Percentiles rank a stretch among this genome's conserved stretches.
Conservation (phyloP, 2,888 invertebrate genomes). For the Saturnia japonica region DNA sequence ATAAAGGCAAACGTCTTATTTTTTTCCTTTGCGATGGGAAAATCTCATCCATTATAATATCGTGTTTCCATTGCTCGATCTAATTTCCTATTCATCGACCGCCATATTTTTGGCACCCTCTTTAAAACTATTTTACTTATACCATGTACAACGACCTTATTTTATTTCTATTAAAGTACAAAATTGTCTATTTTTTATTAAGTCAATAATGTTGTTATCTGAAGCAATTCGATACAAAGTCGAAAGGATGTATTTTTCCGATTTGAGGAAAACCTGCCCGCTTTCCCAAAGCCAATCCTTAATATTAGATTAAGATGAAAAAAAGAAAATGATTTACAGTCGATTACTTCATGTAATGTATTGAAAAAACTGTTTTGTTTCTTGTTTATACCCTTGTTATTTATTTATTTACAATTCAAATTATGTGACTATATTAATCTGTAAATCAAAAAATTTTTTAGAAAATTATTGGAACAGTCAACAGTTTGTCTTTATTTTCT, state of each 20-base stretch:
- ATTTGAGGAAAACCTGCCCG: constrained; percentile 45
- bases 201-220: constrained; percentile 35
- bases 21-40: constrained; percentile 40
- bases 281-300: constrained; percentile 56
- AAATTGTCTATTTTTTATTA: constrained; percentile 28
- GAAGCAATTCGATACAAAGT: constrained; percentile 56
- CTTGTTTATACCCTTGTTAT: neutral
- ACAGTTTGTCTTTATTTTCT: neutral
- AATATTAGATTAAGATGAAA: constrained; percentile 62
- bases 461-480: neutral
- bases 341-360: constrained; percentile 57
- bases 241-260: constrained; percentile 45
- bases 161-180: constrained; percentile 23
- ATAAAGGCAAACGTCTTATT: constrained; percentile 33
- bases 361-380: constrained; percentile 17
- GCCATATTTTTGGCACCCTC: constrained; percentile 52
- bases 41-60: constrained; percentile 64
- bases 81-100: constrained; percentile 71
- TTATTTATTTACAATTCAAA: neutral
- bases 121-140: constrained; percentile 22
- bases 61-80: constrained; percentile 57
- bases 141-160: constrained; percentile 32
- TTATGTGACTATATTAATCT: neutral
- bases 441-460: neutral
- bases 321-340: constrained; percentile 62